Conservation (phyloP, 2,797 vertebrate species). For the Notolepis coatsorum region DNA sequence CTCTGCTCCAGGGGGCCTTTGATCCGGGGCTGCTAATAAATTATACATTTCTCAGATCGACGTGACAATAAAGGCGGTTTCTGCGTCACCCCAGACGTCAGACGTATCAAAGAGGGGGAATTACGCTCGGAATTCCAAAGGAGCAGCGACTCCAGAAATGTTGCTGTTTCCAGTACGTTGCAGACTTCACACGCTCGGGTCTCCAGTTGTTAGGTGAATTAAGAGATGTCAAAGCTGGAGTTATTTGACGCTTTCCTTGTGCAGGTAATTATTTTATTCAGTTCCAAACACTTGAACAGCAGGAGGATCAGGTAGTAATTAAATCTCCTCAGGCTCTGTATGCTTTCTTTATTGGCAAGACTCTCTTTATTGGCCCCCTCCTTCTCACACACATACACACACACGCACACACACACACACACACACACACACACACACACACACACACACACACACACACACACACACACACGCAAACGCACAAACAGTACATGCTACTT, state of each 20-base stretch:
- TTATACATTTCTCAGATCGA: constrained; percentile 43
- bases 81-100: constrained; percentile 49
- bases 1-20: constrained; percentile 64
- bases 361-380: background rate
- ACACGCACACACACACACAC: too few species aligned
- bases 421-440: too few species aligned
- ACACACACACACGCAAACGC: too few species aligned
- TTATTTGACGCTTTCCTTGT: constrained; percentile 48
- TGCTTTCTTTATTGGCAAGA: constrained; percentile 44
- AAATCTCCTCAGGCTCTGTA: constrained; percentile 49
- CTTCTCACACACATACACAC: constrained; percentile 27
- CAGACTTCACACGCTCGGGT: constrained; percentile 16
- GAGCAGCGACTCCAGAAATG: constrained; percentile 37
- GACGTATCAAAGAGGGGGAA: constrained; percentile 38
- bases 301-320: constrained; percentile 64
- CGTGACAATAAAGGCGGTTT: constrained; percentile 45
- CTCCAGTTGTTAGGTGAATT: constrained; percentile 46
- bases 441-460: too few species aligned
- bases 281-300: constrained; percentile 44
- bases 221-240: constrained; percentile 36
- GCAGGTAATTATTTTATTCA: constrained; percentile 37
- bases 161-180: constrained; percentile 13
- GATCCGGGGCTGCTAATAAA: constrained; percentile 65
- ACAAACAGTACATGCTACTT: too few species aligned
- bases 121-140: constrained; percentile 12